Conservation (phyloP, 2,797 vertebrate genomes). For the Liparis tanakae region DNA sequence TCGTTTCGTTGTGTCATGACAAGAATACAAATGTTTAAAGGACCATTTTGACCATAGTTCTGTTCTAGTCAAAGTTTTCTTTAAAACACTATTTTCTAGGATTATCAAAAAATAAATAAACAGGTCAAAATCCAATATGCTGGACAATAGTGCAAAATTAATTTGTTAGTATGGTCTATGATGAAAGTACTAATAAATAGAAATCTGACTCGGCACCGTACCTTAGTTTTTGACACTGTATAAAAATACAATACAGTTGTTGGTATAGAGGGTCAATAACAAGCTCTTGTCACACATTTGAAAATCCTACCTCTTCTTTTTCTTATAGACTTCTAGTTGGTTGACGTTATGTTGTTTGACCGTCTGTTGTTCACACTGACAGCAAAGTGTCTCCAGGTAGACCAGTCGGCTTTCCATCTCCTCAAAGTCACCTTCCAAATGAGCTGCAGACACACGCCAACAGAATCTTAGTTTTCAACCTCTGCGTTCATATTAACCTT, state of each 20-base stretch:
- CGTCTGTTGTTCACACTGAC: slow-evolving; percentile 90
- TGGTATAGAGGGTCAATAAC: neutral
- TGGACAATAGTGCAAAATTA: neutral
- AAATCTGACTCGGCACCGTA: neutral
- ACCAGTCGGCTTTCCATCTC: slow-evolving; percentile 91
- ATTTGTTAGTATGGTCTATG: neutral
- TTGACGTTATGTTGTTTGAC: slow-evolving; percentile 85
- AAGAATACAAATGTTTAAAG: neutral
- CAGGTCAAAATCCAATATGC: neutral
- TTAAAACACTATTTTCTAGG: neutral
- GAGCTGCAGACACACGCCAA: slow-evolving; percentile 75
- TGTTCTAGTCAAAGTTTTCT: neutral
- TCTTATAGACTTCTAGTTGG: slow-evolving; percentile 91
- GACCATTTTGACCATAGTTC: too few species aligned
- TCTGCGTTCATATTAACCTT: neutral
- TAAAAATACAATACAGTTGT: neutral
- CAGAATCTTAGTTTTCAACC: neutral
- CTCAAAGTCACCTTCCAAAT: slow-evolving; percentile 92
- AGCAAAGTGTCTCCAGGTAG: slow-evolving; percentile 91
- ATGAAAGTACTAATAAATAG: neutral
- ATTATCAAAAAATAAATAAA: neutral
- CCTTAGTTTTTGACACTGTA: neutral
- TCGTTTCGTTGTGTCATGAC: neutral
- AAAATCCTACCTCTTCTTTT: slow-evolving; percentile 87
- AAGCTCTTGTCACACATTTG: neutral